Evolutionary conservation across 1,140 invertebrate genomes (phyloP), one percentile per base, ranked within the genome.

Genomic region (Drosophila elegans): DNA sequence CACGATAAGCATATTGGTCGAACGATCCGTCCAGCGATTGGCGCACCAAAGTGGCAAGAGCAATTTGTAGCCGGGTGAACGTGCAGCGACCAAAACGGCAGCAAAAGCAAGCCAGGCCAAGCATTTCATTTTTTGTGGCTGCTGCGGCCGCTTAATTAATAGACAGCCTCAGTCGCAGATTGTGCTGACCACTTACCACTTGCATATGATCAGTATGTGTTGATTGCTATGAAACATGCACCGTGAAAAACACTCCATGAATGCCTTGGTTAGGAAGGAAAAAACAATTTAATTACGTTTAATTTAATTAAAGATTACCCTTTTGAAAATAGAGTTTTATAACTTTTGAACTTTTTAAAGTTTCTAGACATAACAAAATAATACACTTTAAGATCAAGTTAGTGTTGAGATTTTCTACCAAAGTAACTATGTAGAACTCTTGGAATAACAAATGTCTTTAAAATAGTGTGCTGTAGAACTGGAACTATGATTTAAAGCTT

Each of bases 151-250:
- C 80, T 84, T 89, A 89, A 90, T 89, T 89, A 89, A 89, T 89
- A 88, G 84, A 88, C 80, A 89, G 73, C 60, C 68, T 63, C 52
- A 51, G 52, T 60, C 64, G 63, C 54, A 52, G 68, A 77, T 53
- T 66, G 51, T 59, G 52, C 67, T 48, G 68, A 60, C 75, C 61
- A 85, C 78, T 78, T 80, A 72, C 78, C 83, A 69, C 74, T 88
- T 88, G 83, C 83, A 88, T 89, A 88, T 83, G 83, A 88, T 88
- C 83, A 89, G 86, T 80, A 83, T 71, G 75, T 88, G 83, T 89
- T 88, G 80, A 83, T 88, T 88, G 81, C 71, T 79, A 60, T 32
- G 34, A 36, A 42, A 46, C 36, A 34, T n/a, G 12, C 64, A 67
- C 64, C 21, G 48, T 0, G 12, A 62, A 12, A 41, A 61, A 32